These are phyloP conservation scores for Neogale vison DNA, from an alignment of 2,113 vertebrate species.

Conservation along the genomic window DNA sequence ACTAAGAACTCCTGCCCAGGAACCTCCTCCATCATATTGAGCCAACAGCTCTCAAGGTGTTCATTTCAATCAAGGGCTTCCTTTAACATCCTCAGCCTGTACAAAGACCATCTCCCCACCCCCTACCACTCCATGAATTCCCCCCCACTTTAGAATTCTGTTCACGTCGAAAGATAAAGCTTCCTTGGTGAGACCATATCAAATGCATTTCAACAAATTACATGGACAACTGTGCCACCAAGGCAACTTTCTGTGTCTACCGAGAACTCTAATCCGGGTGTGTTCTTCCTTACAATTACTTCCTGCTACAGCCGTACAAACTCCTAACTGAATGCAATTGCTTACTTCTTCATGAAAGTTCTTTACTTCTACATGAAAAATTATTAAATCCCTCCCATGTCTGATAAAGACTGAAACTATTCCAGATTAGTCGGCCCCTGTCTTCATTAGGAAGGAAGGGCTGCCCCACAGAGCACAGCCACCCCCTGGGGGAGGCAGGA, in stretches of 20 bases:
- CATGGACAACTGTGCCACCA: background rate
- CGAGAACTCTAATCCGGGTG: background rate
- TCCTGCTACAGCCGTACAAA: background rate
- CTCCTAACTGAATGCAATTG: background rate
- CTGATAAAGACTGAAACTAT: background rate
- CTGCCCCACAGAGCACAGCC: rapidly evolving
- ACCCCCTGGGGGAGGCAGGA: background rate
- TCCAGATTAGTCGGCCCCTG: background rate
- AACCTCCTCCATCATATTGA: background rate
- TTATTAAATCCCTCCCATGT: background rate
- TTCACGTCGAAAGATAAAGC: background rate
- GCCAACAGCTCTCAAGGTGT: background rate
- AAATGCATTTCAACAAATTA: background rate
- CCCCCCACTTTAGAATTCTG: background rate
- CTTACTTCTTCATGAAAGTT: background rate
- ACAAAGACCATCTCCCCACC: background rate
- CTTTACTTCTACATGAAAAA: background rate
- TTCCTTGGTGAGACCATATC: background rate
- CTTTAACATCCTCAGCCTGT: background rate
- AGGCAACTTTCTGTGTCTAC: background rate
- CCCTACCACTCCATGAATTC: background rate
- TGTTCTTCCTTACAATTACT: background rate
- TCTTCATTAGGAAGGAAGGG: background rate
- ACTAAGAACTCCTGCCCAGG: background rate
- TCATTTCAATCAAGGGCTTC: background rate